Conservation (phyloP, 2,888 invertebrate species). For the Eupithecia subfuscata region DNA sequence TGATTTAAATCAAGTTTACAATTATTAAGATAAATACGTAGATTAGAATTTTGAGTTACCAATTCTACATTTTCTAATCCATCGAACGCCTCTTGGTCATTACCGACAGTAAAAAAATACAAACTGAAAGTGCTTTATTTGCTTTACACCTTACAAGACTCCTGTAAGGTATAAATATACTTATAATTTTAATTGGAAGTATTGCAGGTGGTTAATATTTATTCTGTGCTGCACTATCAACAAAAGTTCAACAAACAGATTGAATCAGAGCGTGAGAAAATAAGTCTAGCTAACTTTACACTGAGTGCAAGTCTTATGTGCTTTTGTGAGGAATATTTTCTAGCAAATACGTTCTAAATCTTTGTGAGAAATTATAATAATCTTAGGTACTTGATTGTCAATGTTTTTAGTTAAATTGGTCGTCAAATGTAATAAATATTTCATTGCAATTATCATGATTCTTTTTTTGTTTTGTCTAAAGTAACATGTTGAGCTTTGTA, state of each 20-base stretch:
- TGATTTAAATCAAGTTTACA: no score
- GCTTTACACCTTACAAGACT: no score
- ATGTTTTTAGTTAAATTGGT: background rate
- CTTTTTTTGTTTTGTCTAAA: background rate
- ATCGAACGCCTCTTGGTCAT: no score
- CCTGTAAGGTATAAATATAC: no score
- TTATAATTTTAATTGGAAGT: background rate
- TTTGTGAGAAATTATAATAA: background rate
- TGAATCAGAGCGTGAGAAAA: conserved; percentile 4
- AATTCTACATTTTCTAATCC: background rate
- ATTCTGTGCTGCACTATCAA: background rate
- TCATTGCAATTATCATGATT: background rate
- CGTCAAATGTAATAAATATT: background rate
- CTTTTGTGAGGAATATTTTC: background rate
- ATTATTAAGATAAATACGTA: no score
- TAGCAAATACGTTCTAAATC: background rate
- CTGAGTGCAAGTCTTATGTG: background rate
- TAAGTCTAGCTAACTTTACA: background rate
- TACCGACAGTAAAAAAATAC: no score
- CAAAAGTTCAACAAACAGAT: background rate
- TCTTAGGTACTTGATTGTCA: background rate
- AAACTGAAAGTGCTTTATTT: no score
- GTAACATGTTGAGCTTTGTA: background rate
- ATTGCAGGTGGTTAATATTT: background rate
- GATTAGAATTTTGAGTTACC: no score